These are phyloP conservation scores for Mycalesis mineus DNA, from an alignment of 2,888 invertebrate species.

Conservation along the genomic window DNA sequence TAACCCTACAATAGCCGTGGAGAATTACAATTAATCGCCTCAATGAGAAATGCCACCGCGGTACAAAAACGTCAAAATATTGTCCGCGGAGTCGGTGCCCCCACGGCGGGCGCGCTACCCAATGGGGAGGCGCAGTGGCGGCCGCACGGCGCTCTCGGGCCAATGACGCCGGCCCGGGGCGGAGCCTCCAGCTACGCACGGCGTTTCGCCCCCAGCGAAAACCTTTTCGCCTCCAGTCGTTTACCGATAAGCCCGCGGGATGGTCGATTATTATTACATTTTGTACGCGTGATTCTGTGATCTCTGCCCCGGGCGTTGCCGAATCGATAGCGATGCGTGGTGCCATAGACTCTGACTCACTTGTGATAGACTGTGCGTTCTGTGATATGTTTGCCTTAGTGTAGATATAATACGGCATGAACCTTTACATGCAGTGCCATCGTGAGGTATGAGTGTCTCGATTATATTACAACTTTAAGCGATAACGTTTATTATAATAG, in stretches of 20 bases:
- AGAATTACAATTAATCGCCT: slow-evolving; percentile 76
- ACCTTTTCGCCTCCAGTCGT: slow-evolving; percentile 78
- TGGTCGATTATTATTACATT: slow-evolving; percentile 76
- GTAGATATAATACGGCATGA: slow-evolving; percentile 66
- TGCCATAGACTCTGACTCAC: slow-evolving; percentile 41
- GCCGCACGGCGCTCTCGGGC: slow-evolving; percentile 61
- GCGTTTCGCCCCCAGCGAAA: slow-evolving; percentile 77
- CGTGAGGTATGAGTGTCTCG: slow-evolving; percentile 66
- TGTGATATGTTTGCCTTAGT: slow-evolving; percentile 77
- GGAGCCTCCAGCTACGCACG: slow-evolving; percentile 70
- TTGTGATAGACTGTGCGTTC: slow-evolving; percentile 61
- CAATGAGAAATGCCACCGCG: slow-evolving; percentile 72
- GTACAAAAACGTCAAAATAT: slow-evolving; percentile 74
- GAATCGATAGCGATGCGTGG: slow-evolving; percentile 63
- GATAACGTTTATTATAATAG: too few species aligned
- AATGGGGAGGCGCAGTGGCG: slow-evolving; percentile 59
- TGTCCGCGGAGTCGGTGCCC: slow-evolving; percentile 57
- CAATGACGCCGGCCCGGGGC: slow-evolving; percentile 70
- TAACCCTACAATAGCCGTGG: slow-evolving; percentile 74
- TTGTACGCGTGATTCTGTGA: slow-evolving; percentile 68
- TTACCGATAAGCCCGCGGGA: slow-evolving; percentile 77
- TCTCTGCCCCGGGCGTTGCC: slow-evolving; percentile 61
- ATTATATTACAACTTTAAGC: neutral
- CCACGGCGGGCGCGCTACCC: slow-evolving; percentile 56
- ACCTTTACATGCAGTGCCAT: slow-evolving; percentile 76